These are phyloP conservation scores for Pseudochirops cupreus DNA, from an alignment of 2,797 vertebrate species.

Conservation along the genomic window DNA sequence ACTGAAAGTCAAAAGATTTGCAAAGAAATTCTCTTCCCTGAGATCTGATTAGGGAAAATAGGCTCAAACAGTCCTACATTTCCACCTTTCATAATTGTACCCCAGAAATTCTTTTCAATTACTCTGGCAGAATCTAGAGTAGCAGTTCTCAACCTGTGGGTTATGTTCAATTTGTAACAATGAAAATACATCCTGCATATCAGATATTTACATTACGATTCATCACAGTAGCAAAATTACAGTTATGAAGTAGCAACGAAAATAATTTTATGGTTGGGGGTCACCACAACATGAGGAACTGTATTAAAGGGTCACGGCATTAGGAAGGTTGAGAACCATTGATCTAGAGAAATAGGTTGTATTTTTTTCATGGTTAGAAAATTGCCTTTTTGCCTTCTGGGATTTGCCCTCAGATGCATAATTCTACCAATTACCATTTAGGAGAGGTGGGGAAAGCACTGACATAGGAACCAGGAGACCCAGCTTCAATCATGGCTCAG, in stretches of 20 bases:
- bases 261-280: no score
- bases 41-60: neutral
- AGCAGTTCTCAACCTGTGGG: no score
- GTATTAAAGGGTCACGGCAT: no score
- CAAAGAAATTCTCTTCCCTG: neutral
- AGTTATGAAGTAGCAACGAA: no score
- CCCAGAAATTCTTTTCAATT: neutral
- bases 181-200: no score
- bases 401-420: neutral
- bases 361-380: neutral
- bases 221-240: no score
- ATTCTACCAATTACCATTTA: neutral
- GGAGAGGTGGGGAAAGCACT: neutral
- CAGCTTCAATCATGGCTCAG: neutral
- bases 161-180: no score
- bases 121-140: neutral
- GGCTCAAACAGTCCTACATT: neutral
- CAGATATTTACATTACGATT: no score
- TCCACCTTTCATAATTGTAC: neutral
- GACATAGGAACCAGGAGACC: neutral
- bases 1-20: neutral
- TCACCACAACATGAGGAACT: no score
- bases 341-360: neutral
- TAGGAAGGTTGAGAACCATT: no score
- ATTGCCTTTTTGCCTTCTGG: neutral